Base-by-base conservation (phyloP, 1,140 invertebrate species). In the Drosophila willistoni region DNA sequence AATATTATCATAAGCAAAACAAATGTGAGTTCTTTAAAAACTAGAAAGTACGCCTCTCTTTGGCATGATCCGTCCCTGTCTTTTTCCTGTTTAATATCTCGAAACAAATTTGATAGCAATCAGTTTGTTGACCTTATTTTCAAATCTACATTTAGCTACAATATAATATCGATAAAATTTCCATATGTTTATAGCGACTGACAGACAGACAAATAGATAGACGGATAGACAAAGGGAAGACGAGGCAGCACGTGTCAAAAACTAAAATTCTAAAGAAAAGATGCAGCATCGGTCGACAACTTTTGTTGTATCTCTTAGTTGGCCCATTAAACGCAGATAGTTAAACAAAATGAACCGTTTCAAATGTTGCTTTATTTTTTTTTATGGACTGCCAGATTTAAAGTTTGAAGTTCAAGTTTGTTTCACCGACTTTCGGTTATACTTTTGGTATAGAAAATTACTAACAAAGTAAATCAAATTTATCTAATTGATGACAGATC, bases 51-150 rank as follows among this genome's bases (percentile, higher is more conserved):
- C 7, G 2, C 29, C 34, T 36, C 34, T 36, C 9, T 10, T 0
- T 36, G 34, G 1, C 36, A 13, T 51, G 12, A 51, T 22, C 44
- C 17, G 44, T 2, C 7, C 44, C 44, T 51, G 44, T 9, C 6
- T 19, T 29, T 29, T 29, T 29, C 5, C 5, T 29, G 29, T 29
- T 29, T 29, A 7, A 47, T 47, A 47, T 47, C 14, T 17, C 17
- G 44, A 51, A 22, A 22, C 44, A 22, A 19, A 51, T 51, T 22
- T 22, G 10, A 51, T 51, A 51, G 44, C 17, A 10, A 51, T 51
- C 44, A 51, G 44, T 51, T 51, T 51, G 44, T 51, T 51, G 44
- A 51, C 44, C 44, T 51, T 51, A 51, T 51, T 51, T 51, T 22
- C 2, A 51, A 19, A 51, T 51, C 14, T 3, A 47, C 44, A 47